Base-by-base conservation (phyloP, 2,888 invertebrate species). In the Drosophila buzzatii region DNA sequence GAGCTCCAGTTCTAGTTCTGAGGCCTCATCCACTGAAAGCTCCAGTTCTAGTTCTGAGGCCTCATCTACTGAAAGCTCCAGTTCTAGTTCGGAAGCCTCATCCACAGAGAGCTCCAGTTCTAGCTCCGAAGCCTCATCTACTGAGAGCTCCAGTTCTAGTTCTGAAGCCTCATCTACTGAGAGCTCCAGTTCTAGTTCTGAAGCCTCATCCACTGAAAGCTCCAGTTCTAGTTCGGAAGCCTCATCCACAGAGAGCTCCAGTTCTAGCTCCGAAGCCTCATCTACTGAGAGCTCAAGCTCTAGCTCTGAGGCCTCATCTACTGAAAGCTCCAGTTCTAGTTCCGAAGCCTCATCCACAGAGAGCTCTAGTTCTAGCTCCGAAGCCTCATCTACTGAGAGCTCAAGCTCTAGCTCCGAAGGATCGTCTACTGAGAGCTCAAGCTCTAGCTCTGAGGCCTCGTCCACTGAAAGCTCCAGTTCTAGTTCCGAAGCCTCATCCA, bases 391-490 rank as follows among this genome's bases (percentile, higher is more conserved):
- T 12, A 35, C 53, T 4, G 52, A 66, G 3, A 57, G 37, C 31
- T 63, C 57, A 5, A 47, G 47, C 2, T 47, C 47, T 1, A 47
- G 16, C 9, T 47, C 47, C 1, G 47, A 47, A 5, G 47, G 4
- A 5, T 47, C 47, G 5, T 69, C 65, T 3, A 41, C 70, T 1
- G 58, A 69, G 3, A 49, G n/a, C 1, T 44, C 27, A 1, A 63
- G 37, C 12, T 62, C 68, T 1, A 57, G 41, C 6, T n/a, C 47
- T 0, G 47, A 60, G 2, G 20, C 2, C 7, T 42, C 20, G 8
- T 63, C 57, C 8, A 60, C 56, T 3, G 67, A 60, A 18, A 51
- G 41, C 2, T 53, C 53, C 1, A 53, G 37, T 8, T 35, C 52
- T 16, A 53, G 37, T 4, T 53, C 52, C 0, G 37, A 37, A 8